Percentiles rank a stretch among this genome's conserved stretches.
phyloP scores from a whole-genome alignment of 2,113 vertebrate genomes.

The Mustelus asterias region DNA sequence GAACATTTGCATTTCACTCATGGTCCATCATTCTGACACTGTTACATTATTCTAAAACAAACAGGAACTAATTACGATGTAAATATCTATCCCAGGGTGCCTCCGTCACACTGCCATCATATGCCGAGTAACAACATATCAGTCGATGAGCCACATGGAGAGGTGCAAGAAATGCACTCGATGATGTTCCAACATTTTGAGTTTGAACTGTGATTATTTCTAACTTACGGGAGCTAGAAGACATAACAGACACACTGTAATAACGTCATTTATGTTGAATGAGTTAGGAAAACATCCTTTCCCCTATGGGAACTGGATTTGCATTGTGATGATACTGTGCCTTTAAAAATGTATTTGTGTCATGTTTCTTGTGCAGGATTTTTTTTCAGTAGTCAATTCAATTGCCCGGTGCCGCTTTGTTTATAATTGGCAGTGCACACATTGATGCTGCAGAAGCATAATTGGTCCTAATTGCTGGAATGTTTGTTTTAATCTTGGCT shows the following conservation, averaged over 20 bases:
- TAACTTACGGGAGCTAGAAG: not conserved
- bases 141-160: not conserved
- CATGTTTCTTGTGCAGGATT: too few relatives aligned
- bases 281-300: not conserved
- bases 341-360: too few relatives aligned
- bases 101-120: not conserved
- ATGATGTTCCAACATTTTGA: not conserved
- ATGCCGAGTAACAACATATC: not conserved
- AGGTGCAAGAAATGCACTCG: not conserved
- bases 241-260: not conserved
- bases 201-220: not conserved
- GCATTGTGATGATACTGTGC: not conserved
- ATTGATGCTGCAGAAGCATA: too few relatives aligned
- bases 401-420: too few relatives aligned
- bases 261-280: not conserved
- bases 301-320: not conserved
- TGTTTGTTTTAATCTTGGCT: too few relatives aligned
- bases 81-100: not conserved
- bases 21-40: not conserved
- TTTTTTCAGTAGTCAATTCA: too few relatives aligned
- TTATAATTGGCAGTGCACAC: too few relatives aligned
- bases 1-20: not conserved
- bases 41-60: not conserved
- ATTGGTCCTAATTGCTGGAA: too few relatives aligned
- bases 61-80: not conserved